Evolutionary conservation across 2,797 vertebrate genomes (phyloP), one percentile per base, ranked within the genome.

Genomic region (Clamator glandarius): DNA sequence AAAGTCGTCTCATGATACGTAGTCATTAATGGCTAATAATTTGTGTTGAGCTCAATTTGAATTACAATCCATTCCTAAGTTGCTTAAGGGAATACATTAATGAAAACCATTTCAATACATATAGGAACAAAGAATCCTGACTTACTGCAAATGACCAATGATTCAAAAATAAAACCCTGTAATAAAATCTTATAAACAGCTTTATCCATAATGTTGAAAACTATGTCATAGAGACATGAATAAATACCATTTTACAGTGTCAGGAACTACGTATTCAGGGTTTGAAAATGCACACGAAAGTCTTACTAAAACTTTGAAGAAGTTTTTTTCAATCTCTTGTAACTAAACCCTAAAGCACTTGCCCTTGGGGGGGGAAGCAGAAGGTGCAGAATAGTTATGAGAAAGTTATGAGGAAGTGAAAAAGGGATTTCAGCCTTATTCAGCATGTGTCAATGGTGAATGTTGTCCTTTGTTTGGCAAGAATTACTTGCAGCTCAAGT

Each of bases 321-420:
- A n/a, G 15, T 11, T 46, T 39, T 51, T 19, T 64, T 68, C 21
- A 39, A 7, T 29, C 8, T 46, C 39, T 85, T 77, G 36, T 87
- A 82, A 83, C 26, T n/a, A 35, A 79, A 51, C 4, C 4, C 4
- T 39, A 5, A 84, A 48, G n/a, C 23, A 28, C 17, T 59, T 41
- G 62, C 2, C 3, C 42, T 44, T 14, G 18, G 15, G 44, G 12
- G 18, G 16, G 8, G 11, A 6, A 7, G 3, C 6, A 3, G 7
- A 5, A 23, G 9, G n/a, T n/a, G 24, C 33, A n/a, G 39, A 91
- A 72, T 25, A 10, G 0, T 11, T 81, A 25, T 2, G 44, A 28
- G 61, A 83, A 80, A 66, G 81, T 44, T 63, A 59, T 6, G 41
- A 83, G 46, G 55, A 88, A 92, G 55, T 59, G 26, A 68, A 81